Evolutionary conservation across 2,113 vertebrate genomes (phyloP), one percentile per base, ranked within the genome.

Genomic region (Coracopsis vasa): DNA sequence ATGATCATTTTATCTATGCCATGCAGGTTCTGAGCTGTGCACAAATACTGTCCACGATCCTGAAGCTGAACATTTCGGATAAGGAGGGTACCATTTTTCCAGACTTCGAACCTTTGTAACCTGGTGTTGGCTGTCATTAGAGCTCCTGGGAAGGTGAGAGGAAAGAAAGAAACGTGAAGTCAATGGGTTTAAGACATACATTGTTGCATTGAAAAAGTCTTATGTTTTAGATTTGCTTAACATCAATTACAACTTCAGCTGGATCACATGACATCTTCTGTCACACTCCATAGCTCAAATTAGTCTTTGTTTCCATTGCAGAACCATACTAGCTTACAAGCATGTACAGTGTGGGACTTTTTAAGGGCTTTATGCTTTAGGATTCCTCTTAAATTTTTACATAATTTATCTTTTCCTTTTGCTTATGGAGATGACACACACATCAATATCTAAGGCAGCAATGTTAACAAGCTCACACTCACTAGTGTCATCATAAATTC

Each of bases 11-110:
- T 97, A 95, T 99, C 99, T 9, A 90, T 20, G 0, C 99, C 99
- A 11, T 99, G 97, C 47, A 97, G 94, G 90, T 99, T 99, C 92
- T 98, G 98, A 64, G 98, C 98, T 0, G 96, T 98, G 94, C 99
- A 99, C 77, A 98, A 54, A 96, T 99, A 99, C 86, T 98, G 98
- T 9, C 99, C 99, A 2, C 67, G 97, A 88, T 99, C 99, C 41
- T 98, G 97, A 20, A 97, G 95, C 11, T 99, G 98, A 5, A 95
- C 97, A 14, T 97, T 98, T 31, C 95, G 98, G 83, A 99, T 99
- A 93, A 98, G 77, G 10, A 99, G 95, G 2, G 98, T 98, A 12
- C 99, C 99, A 16, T 99, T 99, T 39, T 96, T 94, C 75, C 98
- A 97, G 39, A 99, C 98, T 85, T 99, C 98, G 61, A 99, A 99